These are phyloP conservation scores for Leucoraja erinaceus DNA, from an alignment of 2,113 vertebrate species.

Conservation along the genomic window DNA sequence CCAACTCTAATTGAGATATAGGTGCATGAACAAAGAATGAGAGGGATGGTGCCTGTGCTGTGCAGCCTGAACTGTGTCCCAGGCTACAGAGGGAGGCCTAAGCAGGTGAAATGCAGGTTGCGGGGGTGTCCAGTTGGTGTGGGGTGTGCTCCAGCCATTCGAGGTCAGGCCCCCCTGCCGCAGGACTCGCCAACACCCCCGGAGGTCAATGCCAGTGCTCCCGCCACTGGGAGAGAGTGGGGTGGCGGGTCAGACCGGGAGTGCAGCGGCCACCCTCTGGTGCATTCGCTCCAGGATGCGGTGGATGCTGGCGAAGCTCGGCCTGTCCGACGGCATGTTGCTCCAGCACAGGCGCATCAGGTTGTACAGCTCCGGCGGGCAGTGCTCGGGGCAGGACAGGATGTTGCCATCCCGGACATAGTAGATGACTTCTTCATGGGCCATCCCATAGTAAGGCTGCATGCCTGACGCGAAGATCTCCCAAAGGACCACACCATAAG, in stretches of 20 bases:
- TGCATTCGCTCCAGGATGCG: conserved; percentile 92
- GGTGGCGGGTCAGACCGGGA: conserved; percentile 27
- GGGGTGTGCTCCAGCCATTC: background rate
- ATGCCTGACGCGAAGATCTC: conserved; percentile 94
- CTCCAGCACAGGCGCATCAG: conserved; percentile 98
- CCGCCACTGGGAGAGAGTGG: background rate
- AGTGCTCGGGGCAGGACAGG: conserved; percentile 82
- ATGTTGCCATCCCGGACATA: conserved; percentile 89
- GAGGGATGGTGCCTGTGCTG: background rate
- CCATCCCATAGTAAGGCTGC: conserved; percentile 97
- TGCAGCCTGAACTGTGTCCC: too few relatives aligned
- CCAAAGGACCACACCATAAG: conserved; percentile 92
- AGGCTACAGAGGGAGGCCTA: background rate
- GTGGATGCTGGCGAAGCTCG: conserved; percentile 83
- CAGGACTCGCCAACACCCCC: background rate
- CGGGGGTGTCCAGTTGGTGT: too few relatives aligned
- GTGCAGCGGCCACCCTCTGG: conserved; percentile 52
- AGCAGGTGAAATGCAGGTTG: background rate
- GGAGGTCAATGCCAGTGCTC: background rate
- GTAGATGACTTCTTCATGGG: conserved; percentile 95
- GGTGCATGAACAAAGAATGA: background rate
- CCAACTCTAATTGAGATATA: too few relatives aligned
- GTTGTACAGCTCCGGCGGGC: conserved; percentile 87
- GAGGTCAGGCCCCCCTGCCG: background rate
- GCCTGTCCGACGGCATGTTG: conserved; percentile 73